phyloP scores from a whole-genome alignment of 2,888 invertebrate genomes.

The Stenichneumon culpator region DNA sequence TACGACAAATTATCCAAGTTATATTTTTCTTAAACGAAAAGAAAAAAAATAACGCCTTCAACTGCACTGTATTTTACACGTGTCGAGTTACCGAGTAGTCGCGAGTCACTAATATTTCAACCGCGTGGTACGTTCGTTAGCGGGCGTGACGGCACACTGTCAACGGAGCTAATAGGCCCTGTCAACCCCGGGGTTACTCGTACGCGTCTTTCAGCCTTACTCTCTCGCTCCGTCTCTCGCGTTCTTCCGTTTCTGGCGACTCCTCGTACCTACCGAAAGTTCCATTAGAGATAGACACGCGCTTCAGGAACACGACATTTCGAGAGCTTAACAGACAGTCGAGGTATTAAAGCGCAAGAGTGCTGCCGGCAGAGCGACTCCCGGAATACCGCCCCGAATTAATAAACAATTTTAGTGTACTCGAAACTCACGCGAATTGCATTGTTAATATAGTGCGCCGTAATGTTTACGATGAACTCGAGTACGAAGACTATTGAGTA shows the following conservation, averaged over 20 bases:
- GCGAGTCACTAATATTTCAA: conserved; percentile 69
- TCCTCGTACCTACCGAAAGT: conserved; percentile 57
- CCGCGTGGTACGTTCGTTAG: conserved; percentile 47
- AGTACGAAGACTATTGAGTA: conserved; percentile 7
- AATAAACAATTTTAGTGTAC: conserved; percentile 71
- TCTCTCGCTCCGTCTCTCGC: not conserved
- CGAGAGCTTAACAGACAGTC: conserved; percentile 9
- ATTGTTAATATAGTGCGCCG: conserved; percentile 44
- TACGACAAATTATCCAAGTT: not conserved
- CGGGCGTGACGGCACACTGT: conserved; percentile 75
- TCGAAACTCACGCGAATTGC: conserved; percentile 57
- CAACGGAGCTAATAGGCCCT: conserved; percentile 79
- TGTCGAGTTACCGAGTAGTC: conserved; percentile 74
- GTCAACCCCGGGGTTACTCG: conserved; percentile 72
- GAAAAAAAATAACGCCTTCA: not conserved
- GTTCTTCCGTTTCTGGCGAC: conserved; percentile 40
- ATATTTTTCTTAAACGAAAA: not conserved
- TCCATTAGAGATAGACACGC: conserved; percentile 62
- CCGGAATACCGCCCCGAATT: conserved; percentile 56
- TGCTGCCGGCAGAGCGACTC: conserved; percentile 16
- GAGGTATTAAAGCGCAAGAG: conserved; percentile 29
- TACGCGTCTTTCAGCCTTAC: conserved; percentile 18
- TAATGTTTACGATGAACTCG: not conserved
- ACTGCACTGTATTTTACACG: conserved; percentile 68
- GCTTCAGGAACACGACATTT: conserved; percentile 35